Base-by-base conservation (phyloP, 2,888 invertebrate species). In the Drosophila mercatorum region DNA sequence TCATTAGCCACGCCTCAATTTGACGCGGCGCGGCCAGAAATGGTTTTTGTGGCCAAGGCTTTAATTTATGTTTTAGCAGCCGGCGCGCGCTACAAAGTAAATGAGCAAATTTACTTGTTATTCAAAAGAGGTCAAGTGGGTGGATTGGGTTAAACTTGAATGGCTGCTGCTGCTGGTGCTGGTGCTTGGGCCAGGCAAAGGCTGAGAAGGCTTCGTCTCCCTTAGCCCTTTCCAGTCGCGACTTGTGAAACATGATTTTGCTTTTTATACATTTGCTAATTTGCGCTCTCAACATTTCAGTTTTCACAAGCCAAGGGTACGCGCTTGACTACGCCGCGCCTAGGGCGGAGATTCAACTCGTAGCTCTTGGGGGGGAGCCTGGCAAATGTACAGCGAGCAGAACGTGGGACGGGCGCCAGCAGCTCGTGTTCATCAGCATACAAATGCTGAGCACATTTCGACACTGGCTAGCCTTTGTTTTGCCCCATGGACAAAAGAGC, bases 241-340 rank as follows among this genome's bases (percentile, higher is more conserved):
- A 83, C 83, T 83, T 85, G 86, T 86, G 86, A 82, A 85, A 85
- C 86, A 85, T 86, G 86, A 86, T 86, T 85, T 85, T 81, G 80
- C 84, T 85, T 83, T 85, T 83, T 85, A 86, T 86, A 73, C 78
- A 81, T 78, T 85, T 80, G 78, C 83, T 86, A 84, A 84, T 86
- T 84, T 83, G 80, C 83, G 76, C 78, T 78, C 75, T 82, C 69
- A 78, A 78, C 81, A 80, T 83, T 83, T 81, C 76, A 81, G 81
- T 84, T 81, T 36, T 57, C 63, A 72, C 67, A 71, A 63, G 78
- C 68, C 67, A 73, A 75, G 66, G 61, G 63, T 65, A 46, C 59
- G 41, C 55, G 55, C 59, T 17, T 14, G 62, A 43, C 46, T 65
- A 38, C 55, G n/a, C 47, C 14, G 28, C 28, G 46, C 3, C 28